Conservation (phyloP, 2,888 invertebrate species). For the Podabrus alpinus region DNA sequence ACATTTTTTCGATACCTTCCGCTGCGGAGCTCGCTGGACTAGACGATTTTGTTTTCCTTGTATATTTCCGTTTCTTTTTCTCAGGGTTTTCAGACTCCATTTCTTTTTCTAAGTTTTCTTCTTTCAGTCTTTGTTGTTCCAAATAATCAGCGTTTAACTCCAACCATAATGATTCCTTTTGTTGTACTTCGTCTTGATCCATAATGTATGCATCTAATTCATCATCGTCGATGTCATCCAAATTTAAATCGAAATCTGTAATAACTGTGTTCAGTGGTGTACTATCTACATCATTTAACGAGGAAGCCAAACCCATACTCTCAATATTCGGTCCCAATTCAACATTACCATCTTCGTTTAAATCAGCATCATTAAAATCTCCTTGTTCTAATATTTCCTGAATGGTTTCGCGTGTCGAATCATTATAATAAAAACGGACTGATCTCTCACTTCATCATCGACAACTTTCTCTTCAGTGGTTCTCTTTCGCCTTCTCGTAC, state of each 20-base stretch:
- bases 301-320: constrained; percentile 73
- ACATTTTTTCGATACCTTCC: constrained; percentile 95
- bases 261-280: constrained; percentile 32
- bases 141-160: constrained; percentile 86
- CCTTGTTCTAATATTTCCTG: constrained; percentile 51
- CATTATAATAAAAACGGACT: constrained; percentile 53
- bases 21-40: constrained; percentile 72
- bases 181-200: constrained; percentile 75
- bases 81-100: constrained; percentile 86
- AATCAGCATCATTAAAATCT: constrained; percentile 44
- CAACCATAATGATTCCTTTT: constrained; percentile 87
- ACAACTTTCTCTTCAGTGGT: neutral
- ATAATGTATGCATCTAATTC: constrained; percentile 89
- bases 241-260: constrained; percentile 62
- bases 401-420: constrained; percentile 56
- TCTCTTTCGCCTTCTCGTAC: constrained; percentile 54
- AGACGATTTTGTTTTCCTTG: constrained; percentile 64
- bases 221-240: constrained; percentile 83
- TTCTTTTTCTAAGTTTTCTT: constrained; percentile 78
- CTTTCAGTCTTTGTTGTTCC: constrained; percentile 82
- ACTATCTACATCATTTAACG: constrained; percentile 57
- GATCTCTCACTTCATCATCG: constrained; percentile 9
- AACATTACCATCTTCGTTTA: neutral
- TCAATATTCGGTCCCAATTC: constrained; percentile 69
- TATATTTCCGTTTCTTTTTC: constrained; percentile 71